phyloP scores from a whole-genome alignment of 1,140 invertebrate species.

The Ganaspis sp. region DNA sequence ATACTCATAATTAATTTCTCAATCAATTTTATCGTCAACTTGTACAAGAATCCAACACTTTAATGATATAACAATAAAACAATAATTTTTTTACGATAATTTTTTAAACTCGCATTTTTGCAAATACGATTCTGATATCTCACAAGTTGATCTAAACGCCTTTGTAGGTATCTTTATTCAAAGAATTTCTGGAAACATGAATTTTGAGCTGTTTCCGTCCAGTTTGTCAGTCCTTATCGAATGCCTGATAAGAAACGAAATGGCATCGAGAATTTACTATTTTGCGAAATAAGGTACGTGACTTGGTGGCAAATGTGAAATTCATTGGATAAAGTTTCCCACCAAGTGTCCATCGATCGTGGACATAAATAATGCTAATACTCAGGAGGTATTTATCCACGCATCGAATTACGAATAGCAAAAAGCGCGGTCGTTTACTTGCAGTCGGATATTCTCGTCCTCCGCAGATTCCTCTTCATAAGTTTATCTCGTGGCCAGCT shows the following conservation, averaged over 20 bases:
- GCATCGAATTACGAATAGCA: neutral
- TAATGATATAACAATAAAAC: too few species aligned
- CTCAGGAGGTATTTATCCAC: conserved; percentile 14
- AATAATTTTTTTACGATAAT: too few species aligned
- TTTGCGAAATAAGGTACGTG: conserved; percentile 1
- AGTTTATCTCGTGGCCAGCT: conserved; percentile 44
- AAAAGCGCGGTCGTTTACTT: conserved; percentile 43
- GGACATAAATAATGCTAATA: neutral
- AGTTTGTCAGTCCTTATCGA: conserved; percentile 12
- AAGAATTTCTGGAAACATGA: too few species aligned
- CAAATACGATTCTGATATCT: too few species aligned
- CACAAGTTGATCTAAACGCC: too few species aligned
- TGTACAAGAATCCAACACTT: too few species aligned
- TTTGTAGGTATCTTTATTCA: too few species aligned
- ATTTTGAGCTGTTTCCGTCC: neutral
- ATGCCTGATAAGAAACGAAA: conserved; percentile 1
- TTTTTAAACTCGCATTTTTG: too few species aligned
- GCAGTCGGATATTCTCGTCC: conserved; percentile 45
- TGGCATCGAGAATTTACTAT: conserved; percentile 3
- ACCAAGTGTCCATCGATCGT: neutral
- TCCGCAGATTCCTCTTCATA: conserved; percentile 40
- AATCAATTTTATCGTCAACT: too few species aligned
- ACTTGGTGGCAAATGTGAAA: neutral
- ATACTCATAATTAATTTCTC: too few species aligned
- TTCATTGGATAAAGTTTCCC: neutral